Base-by-base conservation (phyloP, 2,797 vertebrate species). In the Hippocampus kuda region DNA sequence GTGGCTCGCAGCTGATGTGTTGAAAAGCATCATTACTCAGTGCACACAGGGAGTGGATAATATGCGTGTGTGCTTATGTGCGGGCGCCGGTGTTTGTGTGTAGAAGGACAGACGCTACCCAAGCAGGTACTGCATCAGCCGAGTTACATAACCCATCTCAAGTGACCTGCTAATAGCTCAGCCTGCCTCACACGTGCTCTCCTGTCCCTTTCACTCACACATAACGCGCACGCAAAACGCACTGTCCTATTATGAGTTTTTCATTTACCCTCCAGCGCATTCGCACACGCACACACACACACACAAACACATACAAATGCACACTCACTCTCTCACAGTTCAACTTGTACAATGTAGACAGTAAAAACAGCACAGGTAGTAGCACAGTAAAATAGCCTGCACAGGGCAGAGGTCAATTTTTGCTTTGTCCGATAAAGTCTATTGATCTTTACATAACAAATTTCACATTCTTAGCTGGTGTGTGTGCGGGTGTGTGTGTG, bases 111-210 rank as follows among this genome's bases (percentile, higher is more conserved):
- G 81, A 48, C 67, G 76, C 83, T 81, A 77, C 82, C 78, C 26
- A 81, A 82, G 34, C 88, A 86, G 82, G 87, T 88, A 88, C 83
- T 82, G 85, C 88, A 88, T 86, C 87, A 90, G 86, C 86, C 84
- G 83, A 79, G 83, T 92, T 92, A 89, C 85, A 88, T 90, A 92
- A 92, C 85, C 81, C 81, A 83, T 91, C 88, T 90, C 88, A 88
- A 90, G 87, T 88, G 88, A 88, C 88, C 84, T 81, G 82, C 88
- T 89, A 90, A 90, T 88, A 88, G 90, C 89, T 88, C 87, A 88
- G 87, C 86, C 82, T 86, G 84, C 83, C 83, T 86, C 78, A 86
- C 89, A 91, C 88, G 88, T 91, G 90, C 80, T 78, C 72, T 75
- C 73, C 80, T 84, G 81, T 86, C 82, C 68, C 72, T 76, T 46